These are phyloP conservation scores for Rutpela maculata DNA, from an alignment of 2,888 invertebrate genomes.

Conservation along the genomic window DNA sequence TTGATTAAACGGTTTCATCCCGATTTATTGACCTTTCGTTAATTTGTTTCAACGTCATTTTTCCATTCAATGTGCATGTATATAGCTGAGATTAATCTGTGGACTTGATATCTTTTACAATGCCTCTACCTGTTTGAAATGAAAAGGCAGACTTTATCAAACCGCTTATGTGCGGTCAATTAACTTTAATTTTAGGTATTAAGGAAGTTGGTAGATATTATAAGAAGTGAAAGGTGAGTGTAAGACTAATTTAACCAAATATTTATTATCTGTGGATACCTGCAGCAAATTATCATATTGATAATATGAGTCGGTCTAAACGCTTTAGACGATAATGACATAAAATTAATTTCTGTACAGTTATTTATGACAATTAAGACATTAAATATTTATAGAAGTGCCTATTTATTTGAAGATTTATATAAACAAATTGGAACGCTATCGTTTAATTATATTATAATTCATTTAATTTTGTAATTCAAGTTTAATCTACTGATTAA, in stretches of 20 bases:
- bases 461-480: too few relatives aligned
- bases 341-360: too few relatives aligned
- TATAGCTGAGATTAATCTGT: neutral
- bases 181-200: neutral
- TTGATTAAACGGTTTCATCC: neutral
- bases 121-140: conserved; percentile 3
- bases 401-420: too few relatives aligned
- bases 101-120: neutral
- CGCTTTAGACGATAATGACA: too few relatives aligned
- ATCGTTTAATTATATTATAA: too few relatives aligned
- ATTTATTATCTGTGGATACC: too few relatives aligned
- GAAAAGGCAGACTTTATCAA: neutral
- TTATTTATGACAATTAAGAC: too few relatives aligned
- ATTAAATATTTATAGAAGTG: too few relatives aligned
- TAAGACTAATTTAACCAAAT: neutral
- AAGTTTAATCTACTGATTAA: too few relatives aligned
- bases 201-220: neutral
- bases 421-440: too few relatives aligned
- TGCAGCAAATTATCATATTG: too few relatives aligned
- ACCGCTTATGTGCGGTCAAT: conserved; percentile 1
- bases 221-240: neutral
- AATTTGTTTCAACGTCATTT: neutral
- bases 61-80: neutral
- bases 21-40: neutral
- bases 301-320: too few relatives aligned